Percentiles rank a stretch among this genome's conserved stretches.
Conservation (phyloP, 2,888 invertebrate species). For the Parnassius mnemosyne region DNA sequence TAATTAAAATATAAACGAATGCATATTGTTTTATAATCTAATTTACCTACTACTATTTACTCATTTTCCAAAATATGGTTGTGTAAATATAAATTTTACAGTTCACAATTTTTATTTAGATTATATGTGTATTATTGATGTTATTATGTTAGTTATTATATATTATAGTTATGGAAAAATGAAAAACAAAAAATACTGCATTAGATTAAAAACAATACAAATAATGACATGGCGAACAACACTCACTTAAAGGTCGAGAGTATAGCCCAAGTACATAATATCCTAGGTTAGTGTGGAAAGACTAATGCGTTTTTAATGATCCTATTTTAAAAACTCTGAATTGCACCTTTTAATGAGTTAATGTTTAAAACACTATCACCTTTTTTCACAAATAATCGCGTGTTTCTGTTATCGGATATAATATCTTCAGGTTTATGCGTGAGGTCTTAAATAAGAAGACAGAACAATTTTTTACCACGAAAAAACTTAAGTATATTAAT, state of each 20-base stretch:
- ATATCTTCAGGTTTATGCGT: slow-evolving; percentile 1
- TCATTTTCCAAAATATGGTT: too few relatives aligned
- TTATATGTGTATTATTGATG: too few relatives aligned
- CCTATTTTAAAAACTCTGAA: slow-evolving; percentile 18
- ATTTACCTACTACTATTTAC: too few relatives aligned
- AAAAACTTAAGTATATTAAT: too few relatives aligned
- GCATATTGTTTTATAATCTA: too few relatives aligned
- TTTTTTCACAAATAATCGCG: slow-evolving; percentile 4
- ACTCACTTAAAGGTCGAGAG: slow-evolving; percentile 21
- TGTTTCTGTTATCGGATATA: not conserved
- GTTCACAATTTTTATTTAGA: too few relatives aligned
- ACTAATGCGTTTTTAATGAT: slow-evolving; percentile 25
- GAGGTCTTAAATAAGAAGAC: not conserved
- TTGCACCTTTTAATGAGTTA: slow-evolving; percentile 11
- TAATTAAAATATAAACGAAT: too few relatives aligned
- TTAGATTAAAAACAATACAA: slow-evolving; percentile 21
- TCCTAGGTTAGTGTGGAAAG: slow-evolving; percentile 18
- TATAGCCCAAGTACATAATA: slow-evolving; percentile 17
- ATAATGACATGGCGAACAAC: slow-evolving; percentile 2
- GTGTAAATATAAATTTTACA: too few relatives aligned
- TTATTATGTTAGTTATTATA: too few relatives aligned
- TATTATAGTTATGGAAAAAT: too few relatives aligned
- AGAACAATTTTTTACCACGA: too few relatives aligned
- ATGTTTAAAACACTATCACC: slow-evolving; percentile 11
- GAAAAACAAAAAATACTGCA: slow-evolving; percentile 3